Evolutionary conservation across 2,888 invertebrate genomes (phyloP).

Genomic region (Xanthia togata): DNA sequence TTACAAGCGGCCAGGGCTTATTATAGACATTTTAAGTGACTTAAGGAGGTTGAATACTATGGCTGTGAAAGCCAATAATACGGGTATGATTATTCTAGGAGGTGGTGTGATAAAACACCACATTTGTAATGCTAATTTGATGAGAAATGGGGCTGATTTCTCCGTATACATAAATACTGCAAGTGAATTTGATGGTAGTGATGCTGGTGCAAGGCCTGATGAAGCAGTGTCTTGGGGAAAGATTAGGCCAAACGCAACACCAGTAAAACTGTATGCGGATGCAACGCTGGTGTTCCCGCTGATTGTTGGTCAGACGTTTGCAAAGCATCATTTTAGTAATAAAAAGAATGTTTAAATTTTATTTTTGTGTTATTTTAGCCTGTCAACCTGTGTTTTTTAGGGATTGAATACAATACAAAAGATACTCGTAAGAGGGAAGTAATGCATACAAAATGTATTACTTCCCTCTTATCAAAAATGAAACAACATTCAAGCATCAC

Average conservation of each 20-base stretch:
- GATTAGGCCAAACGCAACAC: constrained; percentile 95
- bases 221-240: constrained; percentile 99
- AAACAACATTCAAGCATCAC: constrained; percentile 16
- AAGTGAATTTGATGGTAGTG: constrained; percentile 99
- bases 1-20: constrained; percentile 96
- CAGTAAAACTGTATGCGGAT: constrained; percentile 98
- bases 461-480: constrained; percentile 8
- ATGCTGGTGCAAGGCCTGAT: constrained; percentile 99
- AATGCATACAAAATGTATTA: too few species aligned
- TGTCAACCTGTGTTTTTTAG: neutral
- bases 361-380: constrained; percentile 39
- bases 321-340: constrained; percentile 91
- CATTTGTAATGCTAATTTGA: constrained; percentile 99
- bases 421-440: too few species aligned
- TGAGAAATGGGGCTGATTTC: constrained; percentile 99
- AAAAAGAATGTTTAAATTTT: constrained; percentile 86
- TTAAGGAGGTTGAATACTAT: constrained; percentile 97
- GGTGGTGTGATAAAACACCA: constrained; percentile 99
- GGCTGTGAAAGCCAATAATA: constrained; percentile 97
- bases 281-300: constrained; percentile 98
- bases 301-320: constrained; percentile 98
- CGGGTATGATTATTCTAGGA: constrained; percentile 99
- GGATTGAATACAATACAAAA: too few species aligned
- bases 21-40: constrained; percentile 98
- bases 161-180: constrained; percentile 98